Conservation (phyloP, 37 sponge, comb jelly and placozoan species). For the Oopsacas minuta region DNA sequence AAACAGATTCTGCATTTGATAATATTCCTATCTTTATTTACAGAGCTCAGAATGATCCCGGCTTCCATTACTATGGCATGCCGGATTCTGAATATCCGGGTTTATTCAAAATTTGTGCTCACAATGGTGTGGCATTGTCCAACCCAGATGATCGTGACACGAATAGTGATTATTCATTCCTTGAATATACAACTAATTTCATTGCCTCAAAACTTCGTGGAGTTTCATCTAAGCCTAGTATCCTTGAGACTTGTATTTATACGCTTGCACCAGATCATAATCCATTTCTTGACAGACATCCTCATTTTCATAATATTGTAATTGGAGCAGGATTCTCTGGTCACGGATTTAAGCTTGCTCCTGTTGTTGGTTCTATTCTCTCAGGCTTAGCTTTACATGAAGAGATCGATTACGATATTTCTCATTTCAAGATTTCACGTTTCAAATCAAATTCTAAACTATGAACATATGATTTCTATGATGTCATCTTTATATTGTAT, state of each 20-base stretch:
- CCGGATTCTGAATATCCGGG: constrained; percentile 72
- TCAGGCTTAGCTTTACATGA: not conserved
- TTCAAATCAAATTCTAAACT: not conserved
- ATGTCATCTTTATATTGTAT: too few species aligned
- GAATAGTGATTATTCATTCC: not conserved
- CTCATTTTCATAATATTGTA: constrained; percentile 4
- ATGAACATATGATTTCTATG: not conserved
- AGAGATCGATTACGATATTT: not conserved
- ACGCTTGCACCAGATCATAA: not conserved
- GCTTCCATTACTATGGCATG: constrained; percentile 31
- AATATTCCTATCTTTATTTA: constrained; percentile 43
- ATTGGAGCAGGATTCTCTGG: constrained; percentile 26
- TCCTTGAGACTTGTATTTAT: constrained; percentile 25
- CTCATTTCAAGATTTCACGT: not conserved
- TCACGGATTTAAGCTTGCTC: not conserved
- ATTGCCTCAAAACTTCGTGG: not conserved
- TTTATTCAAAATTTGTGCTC: constrained; percentile 45
- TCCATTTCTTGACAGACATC: constrained; percentile 23
- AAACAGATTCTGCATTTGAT: not conserved
- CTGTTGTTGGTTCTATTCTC: not conserved
- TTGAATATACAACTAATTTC: not conserved
- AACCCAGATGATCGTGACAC: not conserved
- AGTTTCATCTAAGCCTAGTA: constrained; percentile 5
- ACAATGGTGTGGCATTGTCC: not conserved
- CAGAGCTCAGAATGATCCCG: not conserved